A percentile compares a stretch with the other conserved stretches of the same genome.
These are phyloP conservation scores for Spea hammondii DNA, from an alignment of 2,797 vertebrate species.

Conservation along the genomic window DNA sequence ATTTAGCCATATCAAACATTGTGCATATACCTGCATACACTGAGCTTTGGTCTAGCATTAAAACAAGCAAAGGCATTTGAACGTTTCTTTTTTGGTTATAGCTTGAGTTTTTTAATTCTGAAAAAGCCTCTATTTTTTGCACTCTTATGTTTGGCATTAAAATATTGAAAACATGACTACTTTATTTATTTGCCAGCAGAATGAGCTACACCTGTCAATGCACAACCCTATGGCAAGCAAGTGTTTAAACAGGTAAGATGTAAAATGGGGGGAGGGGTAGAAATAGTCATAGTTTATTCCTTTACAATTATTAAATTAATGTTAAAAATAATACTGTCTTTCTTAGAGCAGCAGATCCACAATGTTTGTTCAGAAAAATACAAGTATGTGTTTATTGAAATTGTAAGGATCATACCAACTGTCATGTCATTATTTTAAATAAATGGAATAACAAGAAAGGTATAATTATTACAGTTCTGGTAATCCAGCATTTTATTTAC, in stretches of 20 bases:
- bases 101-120: constrained; percentile 77
- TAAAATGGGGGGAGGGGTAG: neutral
- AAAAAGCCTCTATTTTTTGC: constrained; percentile 77
- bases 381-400: no score
- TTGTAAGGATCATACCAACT: no score
- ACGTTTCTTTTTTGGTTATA: constrained; percentile 88
- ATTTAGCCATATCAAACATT: constrained; percentile 96
- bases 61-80: constrained; percentile 87
- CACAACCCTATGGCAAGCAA: neutral
- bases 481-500: no score
- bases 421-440: no score
- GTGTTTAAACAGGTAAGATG: neutral
- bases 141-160: constrained; percentile 55
- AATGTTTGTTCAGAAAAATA: constrained; percentile 1
- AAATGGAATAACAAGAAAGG: no score
- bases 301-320: neutral
- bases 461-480: no score
- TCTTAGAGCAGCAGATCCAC: constrained; percentile 37
- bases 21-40: constrained; percentile 94
- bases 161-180: constrained; percentile 56
- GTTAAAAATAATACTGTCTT: neutral
- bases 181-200: neutral
- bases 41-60: constrained; percentile 99
- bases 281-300: constrained; percentile 25
- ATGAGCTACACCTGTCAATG: neutral